Evolutionary conservation across 2,888 invertebrate genomes (phyloP), one percentile per base, ranked within the genome.

Genomic region (Zonitis immaculata): DNA sequence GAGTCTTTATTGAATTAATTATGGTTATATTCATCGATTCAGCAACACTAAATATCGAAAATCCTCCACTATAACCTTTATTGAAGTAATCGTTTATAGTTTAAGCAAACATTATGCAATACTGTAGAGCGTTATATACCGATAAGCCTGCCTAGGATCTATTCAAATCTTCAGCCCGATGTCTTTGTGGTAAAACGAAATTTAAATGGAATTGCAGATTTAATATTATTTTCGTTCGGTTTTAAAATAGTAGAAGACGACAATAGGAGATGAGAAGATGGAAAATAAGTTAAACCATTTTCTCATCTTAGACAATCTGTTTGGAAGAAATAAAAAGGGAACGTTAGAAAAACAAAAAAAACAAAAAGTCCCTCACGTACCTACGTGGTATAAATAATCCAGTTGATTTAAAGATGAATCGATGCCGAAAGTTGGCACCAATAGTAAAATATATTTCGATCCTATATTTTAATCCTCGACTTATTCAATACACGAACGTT

Each of bases 1-100:
- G 56, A 51, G 51, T 57, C 55, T 55, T 58, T 58, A 60, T 60
- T 58, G 54, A 58, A 60, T 54, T 52, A 56, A 54, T 60, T 58
- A n/a, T n/a, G 47, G 50, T 52, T 49, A 47, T 55, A 45, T 57
- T 52, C 55, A 54, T 53, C 51, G 57, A 42, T 18, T 26, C 39
- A 27, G 28, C 16, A 35, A n/a, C n/a, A n/a, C n/a, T n/a, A n/a
- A n/a, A n/a, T n/a, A n/a, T n/a, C n/a, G n/a, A 18, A 39, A 20
- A 22, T 22, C 22, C 22, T 39, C 20, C 47, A 49, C 44, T 27
- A n/a, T n/a, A 54, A 47, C 43, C 47, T 50, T 56, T 58, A 58
- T 53, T 53, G 56, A 48, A 45, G 48, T 42, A 58, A 58, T 58
- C 55, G 52, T 58, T 56, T 58, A 52, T 58, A 39, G 58, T 50